These are phyloP conservation scores for Paedocypris micromegethes DNA, from an alignment of 2,797 vertebrate genomes.

Conservation along the genomic window DNA sequence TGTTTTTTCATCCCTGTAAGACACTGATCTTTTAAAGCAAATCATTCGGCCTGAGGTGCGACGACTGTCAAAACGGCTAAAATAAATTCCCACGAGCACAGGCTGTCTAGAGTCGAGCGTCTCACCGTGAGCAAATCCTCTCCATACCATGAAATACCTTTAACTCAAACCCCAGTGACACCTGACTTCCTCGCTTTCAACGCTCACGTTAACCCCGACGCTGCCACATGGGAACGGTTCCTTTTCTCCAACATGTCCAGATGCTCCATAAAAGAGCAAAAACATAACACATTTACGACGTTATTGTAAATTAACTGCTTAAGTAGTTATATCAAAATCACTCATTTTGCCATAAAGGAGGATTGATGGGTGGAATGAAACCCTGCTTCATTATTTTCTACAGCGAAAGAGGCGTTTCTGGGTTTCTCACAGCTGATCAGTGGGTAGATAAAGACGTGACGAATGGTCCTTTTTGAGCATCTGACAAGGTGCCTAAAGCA, in stretches of 20 bases:
- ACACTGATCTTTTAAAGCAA: not conserved
- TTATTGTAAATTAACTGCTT: constrained; percentile 16
- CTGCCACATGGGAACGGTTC: not conserved
- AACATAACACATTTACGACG: not conserved
- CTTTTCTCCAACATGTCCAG: constrained; percentile 16
- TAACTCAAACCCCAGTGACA: not conserved
- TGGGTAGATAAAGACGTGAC: constrained; percentile 10
- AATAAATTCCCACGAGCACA: constrained; percentile 6
- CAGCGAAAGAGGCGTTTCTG: constrained; percentile 6
- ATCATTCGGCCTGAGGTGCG: not conserved
- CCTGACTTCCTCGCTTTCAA: not conserved
- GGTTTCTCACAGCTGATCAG: constrained; percentile 21
- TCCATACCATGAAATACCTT: constrained; percentile 2
- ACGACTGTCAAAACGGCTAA: not conserved
- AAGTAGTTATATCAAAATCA: constrained; percentile 14
- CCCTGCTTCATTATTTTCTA: constrained; percentile 6
- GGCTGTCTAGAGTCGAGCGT: not conserved
- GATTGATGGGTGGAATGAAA: constrained; percentile 13
- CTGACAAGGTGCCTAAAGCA: constrained; percentile 19
- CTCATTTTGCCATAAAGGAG: not conserved
- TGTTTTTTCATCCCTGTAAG: not conserved
- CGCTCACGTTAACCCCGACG: not conserved
- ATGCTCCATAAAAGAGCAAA: constrained; percentile 17
- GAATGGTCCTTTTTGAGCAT: constrained; percentile 13
- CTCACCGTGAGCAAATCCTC: not conserved